Evolutionary conservation across 2,797 vertebrate genomes (phyloP).

Genomic region (Pipistrellus nathusii): DNA sequence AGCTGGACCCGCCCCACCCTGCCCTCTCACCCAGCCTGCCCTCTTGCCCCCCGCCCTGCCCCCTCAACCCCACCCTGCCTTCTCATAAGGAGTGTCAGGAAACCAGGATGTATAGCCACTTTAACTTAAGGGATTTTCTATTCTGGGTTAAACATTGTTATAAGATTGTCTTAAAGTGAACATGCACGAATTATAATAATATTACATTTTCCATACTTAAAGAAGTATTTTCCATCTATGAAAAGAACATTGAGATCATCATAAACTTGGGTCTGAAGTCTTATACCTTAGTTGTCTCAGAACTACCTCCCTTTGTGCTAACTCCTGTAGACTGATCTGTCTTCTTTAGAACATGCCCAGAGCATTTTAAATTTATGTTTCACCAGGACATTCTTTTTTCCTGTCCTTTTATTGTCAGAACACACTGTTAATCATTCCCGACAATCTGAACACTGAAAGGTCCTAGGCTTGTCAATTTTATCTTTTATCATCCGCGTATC

Average conservation of each 20-base stretch:
- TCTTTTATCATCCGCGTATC: slow-evolving; percentile 23
- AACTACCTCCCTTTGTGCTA: slow-evolving; percentile 31
- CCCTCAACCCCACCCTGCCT: no score
- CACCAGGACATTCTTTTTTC: slow-evolving; percentile 27
- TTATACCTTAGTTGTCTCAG: not conserved
- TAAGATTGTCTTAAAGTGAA: slow-evolving; percentile 6
- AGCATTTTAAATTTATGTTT: slow-evolving; percentile 47
- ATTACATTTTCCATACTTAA: not conserved
- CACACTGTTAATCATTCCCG: slow-evolving; percentile 25
- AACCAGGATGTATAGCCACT: not conserved
- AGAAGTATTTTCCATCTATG: not conserved
- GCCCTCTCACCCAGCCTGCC: no score
- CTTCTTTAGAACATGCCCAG: not conserved
- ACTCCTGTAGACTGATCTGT: not conserved
- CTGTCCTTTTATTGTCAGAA: slow-evolving; percentile 11
- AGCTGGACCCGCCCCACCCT: no score
- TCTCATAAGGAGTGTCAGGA: not conserved
- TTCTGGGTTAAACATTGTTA: not conserved
- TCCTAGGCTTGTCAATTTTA: slow-evolving; percentile 48
- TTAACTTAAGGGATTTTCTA: not conserved
- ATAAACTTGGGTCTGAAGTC: not conserved
- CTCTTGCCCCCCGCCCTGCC: no score
- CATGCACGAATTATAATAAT: not conserved
- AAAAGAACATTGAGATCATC: not conserved
- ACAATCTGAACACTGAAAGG: slow-evolving; percentile 31